These are phyloP conservation scores for Lytechinus variegatus DNA, from an alignment of 35 echinoderm and acorn worm species.

Conservation along the genomic window DNA sequence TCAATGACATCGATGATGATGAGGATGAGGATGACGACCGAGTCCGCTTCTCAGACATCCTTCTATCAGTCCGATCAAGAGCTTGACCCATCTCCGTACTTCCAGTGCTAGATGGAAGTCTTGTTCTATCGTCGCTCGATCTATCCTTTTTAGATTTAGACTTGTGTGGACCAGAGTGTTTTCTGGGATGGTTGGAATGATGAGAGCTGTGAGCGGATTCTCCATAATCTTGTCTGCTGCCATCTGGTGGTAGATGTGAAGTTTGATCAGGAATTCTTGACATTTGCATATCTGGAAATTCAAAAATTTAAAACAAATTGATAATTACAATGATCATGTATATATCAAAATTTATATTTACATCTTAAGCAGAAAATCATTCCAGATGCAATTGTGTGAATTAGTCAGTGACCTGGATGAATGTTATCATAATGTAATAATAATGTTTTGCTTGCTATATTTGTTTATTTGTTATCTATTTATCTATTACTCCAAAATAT, in stretches of 20 bases:
- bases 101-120: not conserved
- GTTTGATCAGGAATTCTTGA: not conserved
- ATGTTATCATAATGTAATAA: no score
- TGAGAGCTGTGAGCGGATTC: not conserved
- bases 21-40: not conserved
- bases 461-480: no score
- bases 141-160: not conserved
- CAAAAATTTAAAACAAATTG: not conserved
- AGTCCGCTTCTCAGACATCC: not conserved
- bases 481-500: no score
- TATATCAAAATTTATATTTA: no score
- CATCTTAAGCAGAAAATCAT: no score
- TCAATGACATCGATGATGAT: not conserved
- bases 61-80: not conserved
- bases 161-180: not conserved
- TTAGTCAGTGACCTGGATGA: no score
- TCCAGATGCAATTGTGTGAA: no score
- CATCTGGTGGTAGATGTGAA: not conserved
- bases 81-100: not conserved
- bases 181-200: not conserved
- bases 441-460: no score
- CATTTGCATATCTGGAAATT: conserved; percentile 4
- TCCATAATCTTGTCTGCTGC: not conserved
- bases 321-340: not conserved
- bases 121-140: not conserved